phyloP scores from a whole-genome alignment of 2,113 vertebrate species.

The Gorilla gorilla region DNA sequence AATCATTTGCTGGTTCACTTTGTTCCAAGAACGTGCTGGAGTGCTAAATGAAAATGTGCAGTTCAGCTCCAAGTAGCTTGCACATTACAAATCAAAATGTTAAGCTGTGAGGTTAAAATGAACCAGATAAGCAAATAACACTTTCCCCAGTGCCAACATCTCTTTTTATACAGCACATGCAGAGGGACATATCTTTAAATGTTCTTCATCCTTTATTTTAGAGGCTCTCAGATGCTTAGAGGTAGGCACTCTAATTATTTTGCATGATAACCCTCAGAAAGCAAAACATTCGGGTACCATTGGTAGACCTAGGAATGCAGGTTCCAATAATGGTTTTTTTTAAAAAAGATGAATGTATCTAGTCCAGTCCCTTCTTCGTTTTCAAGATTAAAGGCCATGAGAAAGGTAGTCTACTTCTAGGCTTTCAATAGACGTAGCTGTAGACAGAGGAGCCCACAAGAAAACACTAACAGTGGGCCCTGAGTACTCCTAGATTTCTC shows the following conservation, averaged over 20 bases:
- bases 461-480: neutral
- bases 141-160: neutral
- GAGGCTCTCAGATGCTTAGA: slow-evolving; percentile 15
- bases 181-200: neutral
- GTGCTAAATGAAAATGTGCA: slow-evolving; percentile 22
- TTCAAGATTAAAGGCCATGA: neutral
- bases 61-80: slow-evolving; percentile 14
- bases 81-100: slow-evolving; percentile 61
- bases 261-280: neutral
- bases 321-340: neutral
- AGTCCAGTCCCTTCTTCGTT: neutral
- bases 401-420: neutral
- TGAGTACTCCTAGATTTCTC: neutral
- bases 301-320: neutral
- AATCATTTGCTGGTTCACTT: slow-evolving; percentile 59
- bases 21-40: slow-evolving; percentile 56
- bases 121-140: slow-evolving; percentile 61
- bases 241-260: neutral
- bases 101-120: slow-evolving; percentile 65
- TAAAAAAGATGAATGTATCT: neutral
- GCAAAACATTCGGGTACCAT: neutral
- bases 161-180: neutral
- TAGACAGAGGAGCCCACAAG: neutral
- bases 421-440: neutral
- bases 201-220: neutral